A percentile compares a stretch with the other conserved stretches of the same genome.
Conservation (phyloP, 2,113 vertebrate species). For the Condylura cristata region DNA sequence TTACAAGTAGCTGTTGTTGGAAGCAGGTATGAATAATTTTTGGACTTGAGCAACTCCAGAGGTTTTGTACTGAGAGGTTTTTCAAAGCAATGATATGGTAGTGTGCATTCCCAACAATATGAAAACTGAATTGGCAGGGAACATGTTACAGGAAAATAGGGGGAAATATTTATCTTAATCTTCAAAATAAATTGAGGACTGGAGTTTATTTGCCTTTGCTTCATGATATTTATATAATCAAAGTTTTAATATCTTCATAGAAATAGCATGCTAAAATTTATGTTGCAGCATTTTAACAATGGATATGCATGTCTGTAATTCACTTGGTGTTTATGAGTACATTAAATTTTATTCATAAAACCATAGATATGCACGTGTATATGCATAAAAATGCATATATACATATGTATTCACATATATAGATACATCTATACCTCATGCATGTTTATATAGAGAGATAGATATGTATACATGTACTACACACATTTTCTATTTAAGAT, state of each 20-base stretch:
- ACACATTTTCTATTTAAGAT: background rate
- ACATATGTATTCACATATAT: background rate
- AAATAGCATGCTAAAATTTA: background rate
- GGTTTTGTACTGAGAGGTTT: background rate
- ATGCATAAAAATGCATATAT: background rate
- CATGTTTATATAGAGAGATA: no score
- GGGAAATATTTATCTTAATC: background rate
- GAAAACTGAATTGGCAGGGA: conserved; percentile 31
- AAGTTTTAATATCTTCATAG: background rate
- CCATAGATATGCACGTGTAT: background rate
- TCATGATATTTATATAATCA: background rate
- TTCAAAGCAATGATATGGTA: background rate
- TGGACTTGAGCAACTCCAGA: background rate
- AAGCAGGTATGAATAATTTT: background rate
- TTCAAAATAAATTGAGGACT: background rate
- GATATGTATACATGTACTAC: background rate
- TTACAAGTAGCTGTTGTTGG: background rate
- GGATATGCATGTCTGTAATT: background rate
- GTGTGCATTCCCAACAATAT: background rate
- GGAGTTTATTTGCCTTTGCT: background rate
- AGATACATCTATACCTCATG: background rate
- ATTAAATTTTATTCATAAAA: background rate
- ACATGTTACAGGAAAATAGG: background rate
- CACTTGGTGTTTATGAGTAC: background rate
- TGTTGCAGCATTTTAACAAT: background rate